A percentile compares a stretch with the other conserved stretches of the same genome.
phyloP scores from a whole-genome alignment of 2,888 invertebrate species.

The Pyralis farinalis region DNA sequence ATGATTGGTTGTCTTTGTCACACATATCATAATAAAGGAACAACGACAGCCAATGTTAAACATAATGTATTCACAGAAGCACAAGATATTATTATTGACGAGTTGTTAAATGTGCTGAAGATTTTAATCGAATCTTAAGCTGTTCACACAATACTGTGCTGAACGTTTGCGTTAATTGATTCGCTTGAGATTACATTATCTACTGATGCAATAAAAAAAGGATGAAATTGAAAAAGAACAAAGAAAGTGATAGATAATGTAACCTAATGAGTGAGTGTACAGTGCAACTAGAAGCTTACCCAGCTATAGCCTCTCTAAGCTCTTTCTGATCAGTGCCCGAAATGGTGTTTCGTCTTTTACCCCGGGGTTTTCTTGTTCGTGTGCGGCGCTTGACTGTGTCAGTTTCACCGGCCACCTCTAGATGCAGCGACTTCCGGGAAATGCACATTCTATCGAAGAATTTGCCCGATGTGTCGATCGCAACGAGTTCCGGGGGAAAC shows the following conservation, averaged over 20 bases:
- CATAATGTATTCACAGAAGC: constrained; percentile 75
- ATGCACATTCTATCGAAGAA: constrained; percentile 94
- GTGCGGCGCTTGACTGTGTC: constrained; percentile 86
- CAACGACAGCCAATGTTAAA: constrained; percentile 71
- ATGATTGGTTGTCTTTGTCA: constrained; percentile 59
- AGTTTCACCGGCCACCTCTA: constrained; percentile 74
- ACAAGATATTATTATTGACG: constrained; percentile 64
- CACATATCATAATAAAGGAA: constrained; percentile 35
- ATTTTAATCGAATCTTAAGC: constrained; percentile 59
- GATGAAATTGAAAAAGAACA: constrained; percentile 13
- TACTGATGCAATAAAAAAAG: constrained; percentile 23
- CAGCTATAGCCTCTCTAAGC: constrained; percentile 91
- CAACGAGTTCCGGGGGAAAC: constrained; percentile 93
- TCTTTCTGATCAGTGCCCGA: constrained; percentile 95
- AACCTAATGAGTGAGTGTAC: constrained; percentile 56
- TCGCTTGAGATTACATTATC: constrained; percentile 66
- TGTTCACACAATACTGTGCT: constrained; percentile 70
- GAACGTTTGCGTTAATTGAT: constrained; percentile 62
- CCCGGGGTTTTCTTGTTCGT: constrained; percentile 87
- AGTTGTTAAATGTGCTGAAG: constrained; percentile 70
- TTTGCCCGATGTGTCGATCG: constrained; percentile 93
- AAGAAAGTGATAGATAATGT: constrained; percentile 48
- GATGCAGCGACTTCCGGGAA: constrained; percentile 90
- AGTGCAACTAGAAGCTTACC: constrained; percentile 85
- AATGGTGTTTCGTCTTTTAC: constrained; percentile 93